These are phyloP conservation scores for Cryptotermes secundus DNA, from an alignment of 1,140 invertebrate species.

Conservation along the genomic window DNA sequence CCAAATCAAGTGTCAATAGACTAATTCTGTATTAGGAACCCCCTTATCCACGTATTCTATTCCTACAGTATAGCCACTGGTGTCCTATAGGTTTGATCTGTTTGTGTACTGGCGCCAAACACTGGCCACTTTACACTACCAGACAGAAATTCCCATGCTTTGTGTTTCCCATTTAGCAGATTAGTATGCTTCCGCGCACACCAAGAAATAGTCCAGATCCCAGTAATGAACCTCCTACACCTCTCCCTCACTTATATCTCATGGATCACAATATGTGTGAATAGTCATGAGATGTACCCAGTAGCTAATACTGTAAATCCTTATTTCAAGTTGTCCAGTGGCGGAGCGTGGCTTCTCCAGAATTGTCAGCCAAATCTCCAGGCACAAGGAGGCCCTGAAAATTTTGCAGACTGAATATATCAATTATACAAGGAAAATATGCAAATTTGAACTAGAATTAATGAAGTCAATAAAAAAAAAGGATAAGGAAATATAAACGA, in stretches of 20 bases:
- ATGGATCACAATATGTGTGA: too few relatives aligned
- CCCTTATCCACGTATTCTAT: not conserved
- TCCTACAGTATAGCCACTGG: not conserved
- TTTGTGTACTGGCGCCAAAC: not conserved
- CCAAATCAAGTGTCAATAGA: conserved; percentile 17
- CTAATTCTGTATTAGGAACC: not conserved
- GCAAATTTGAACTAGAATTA: too few relatives aligned
- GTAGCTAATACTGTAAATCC: too few relatives aligned
- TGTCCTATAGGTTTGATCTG: not conserved
- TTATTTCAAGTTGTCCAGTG: too few relatives aligned
- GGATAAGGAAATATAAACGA: too few relatives aligned
- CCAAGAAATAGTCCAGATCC: not conserved
- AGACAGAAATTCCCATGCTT: not conserved
- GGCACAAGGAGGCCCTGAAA: too few relatives aligned
- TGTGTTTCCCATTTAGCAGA: not conserved
- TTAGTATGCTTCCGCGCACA: not conserved
- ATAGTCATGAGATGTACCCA: too few relatives aligned
- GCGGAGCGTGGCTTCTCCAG: too few relatives aligned
- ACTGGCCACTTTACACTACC: not conserved
- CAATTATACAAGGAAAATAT: too few relatives aligned
- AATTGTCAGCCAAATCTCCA: too few relatives aligned
- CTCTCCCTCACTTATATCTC: not conserved
- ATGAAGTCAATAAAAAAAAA: too few relatives aligned
- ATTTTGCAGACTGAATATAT: too few relatives aligned
- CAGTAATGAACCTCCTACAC: not conserved